Conservation (phyloP, 2,888 invertebrate genomes). For the Quadroppia sp. region DNA sequence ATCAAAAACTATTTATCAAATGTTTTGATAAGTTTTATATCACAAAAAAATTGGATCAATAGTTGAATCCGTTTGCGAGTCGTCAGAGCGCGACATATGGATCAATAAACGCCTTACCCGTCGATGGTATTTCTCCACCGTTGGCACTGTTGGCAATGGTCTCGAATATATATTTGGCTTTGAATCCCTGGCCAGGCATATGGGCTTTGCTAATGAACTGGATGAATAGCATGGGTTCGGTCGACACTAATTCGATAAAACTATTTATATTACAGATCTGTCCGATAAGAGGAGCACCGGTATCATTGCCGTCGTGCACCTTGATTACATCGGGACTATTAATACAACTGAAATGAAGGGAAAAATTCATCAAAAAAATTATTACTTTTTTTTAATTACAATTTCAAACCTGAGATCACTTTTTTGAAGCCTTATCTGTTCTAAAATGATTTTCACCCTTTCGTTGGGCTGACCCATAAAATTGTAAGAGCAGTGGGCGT, state of each 20-base stretch:
- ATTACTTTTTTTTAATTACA: constrained; percentile 41
- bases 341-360: constrained; percentile 65
- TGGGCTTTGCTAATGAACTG: constrained; percentile 81
- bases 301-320: constrained; percentile 74
- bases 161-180: constrained; percentile 59
- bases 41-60: background rate
- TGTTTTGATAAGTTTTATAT: background rate
- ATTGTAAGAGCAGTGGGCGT: constrained; percentile 80
- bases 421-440: constrained; percentile 71
- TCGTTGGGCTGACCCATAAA: constrained; percentile 69
- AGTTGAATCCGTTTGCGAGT: background rate
- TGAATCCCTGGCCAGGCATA: constrained; percentile 72
- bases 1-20: constrained; percentile 3
- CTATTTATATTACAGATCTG: constrained; percentile 75
- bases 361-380: background rate
- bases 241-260: constrained; percentile 73
- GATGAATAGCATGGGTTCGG: constrained; percentile 72
- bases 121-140: constrained; percentile 44
- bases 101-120: constrained; percentile 40
- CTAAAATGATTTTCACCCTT: constrained; percentile 74
- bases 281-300: constrained; percentile 69
- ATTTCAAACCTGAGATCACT: constrained; percentile 66
- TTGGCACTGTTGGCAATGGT: constrained; percentile 40
- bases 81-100: constrained; percentile 24
- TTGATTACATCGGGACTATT: constrained; percentile 77